Evolutionary conservation across 2,888 invertebrate species (phyloP), one percentile per base, ranked within the genome.

Genomic region (Laothoe populi): DNA sequence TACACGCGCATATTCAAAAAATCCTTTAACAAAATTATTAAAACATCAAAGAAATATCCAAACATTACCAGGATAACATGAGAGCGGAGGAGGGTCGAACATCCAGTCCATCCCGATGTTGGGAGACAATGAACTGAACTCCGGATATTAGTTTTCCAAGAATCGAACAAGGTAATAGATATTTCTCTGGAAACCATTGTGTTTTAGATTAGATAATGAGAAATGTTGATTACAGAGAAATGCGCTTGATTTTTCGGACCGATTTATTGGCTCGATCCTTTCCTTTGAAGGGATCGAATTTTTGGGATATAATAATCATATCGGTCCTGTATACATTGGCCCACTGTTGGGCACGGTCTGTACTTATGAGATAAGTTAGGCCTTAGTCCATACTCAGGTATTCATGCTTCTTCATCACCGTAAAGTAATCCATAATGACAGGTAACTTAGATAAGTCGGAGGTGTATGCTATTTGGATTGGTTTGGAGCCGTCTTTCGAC

Each of bases 141-240:
- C 53, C 53, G 53, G 53, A 53, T 53, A 53, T 53, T 53, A 53
- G 53, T 35, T 53, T 53, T 53, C 35, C 53, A 16, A 19, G 53
- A 53, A 53, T 31, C 19, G 19, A 10, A 53, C 19, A 35, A 53
- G 31, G 19, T 35, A 35, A 53, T 53, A 53, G 53, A 53, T 35
- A 53, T 53, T 35, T 53, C 53, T 53, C 31, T 35, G 53, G 31
- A 53, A 31, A 31, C 11, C 35, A 53, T 53, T 53, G 53, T 53
- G 35, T 35, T 35, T 8, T 35, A 19, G 11, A 31, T 8, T 35
- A 19, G 11, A 31, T 53, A 31, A 35, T 53, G 31, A 53, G 31
- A 53, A 38, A 61, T 35, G 53, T 19, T 11, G 11, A 19, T 35
- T 53, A 35, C 35, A 11, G 35, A 35, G 48, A 48, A 13, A 5